Conservation (phyloP, 1,140 invertebrate species). For the Diprion similis region DNA sequence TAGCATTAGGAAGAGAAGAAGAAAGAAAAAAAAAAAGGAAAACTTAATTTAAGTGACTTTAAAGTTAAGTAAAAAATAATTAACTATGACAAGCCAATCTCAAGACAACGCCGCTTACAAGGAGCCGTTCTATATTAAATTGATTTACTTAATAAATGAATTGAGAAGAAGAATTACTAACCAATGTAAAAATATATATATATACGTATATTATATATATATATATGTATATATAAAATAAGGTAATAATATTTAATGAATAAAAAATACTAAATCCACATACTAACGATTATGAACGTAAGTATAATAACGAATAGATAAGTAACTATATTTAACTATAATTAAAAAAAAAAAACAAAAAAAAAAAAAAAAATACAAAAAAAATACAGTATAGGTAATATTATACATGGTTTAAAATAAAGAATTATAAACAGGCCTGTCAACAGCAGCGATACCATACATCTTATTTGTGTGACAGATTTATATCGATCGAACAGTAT, state of each 20-base stretch:
- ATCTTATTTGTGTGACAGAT: constrained; percentile 1
- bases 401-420: no score
- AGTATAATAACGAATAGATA: not conserved
- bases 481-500: not conserved
- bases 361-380: not conserved
- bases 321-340: not conserved
- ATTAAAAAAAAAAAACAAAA: not conserved
- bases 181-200: not conserved
- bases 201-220: no score
- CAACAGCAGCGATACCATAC: not conserved
- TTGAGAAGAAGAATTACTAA: not conserved
- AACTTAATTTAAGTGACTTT: constrained; percentile 16
- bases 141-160: constrained; percentile 8
- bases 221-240: not conserved
- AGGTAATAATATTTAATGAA: not conserved
- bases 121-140: not conserved
- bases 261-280: constrained; percentile 3
- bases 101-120: not conserved
- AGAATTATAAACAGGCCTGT: not conserved
- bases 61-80: constrained; percentile 11
- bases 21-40: constrained; percentile 21
- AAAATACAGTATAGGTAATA: not conserved
- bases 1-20: constrained; percentile 19
- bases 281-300: not conserved
- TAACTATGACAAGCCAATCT: constrained; percentile 5